phyloP scores from a whole-genome alignment of 2,113 vertebrate genomes.

The Neolamprologus tretocephalus region DNA sequence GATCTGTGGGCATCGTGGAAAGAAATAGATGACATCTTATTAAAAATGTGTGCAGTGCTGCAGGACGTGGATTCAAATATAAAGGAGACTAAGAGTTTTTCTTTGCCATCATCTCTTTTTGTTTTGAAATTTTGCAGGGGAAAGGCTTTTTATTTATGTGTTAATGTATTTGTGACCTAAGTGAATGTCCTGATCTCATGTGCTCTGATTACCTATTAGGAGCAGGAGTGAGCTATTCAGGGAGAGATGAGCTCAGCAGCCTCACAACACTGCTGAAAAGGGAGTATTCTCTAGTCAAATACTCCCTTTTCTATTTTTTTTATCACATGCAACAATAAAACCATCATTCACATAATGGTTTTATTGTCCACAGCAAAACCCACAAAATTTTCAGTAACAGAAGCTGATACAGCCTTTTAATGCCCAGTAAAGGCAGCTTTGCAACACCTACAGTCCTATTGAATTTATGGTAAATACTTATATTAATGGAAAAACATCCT shows the following conservation, averaged over 20 bases:
- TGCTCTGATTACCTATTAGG: background rate
- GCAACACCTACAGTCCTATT: background rate
- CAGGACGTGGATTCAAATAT: background rate
- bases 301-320: background rate
- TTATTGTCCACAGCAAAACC: background rate
- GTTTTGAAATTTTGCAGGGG: background rate
- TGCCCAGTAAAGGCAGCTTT: background rate
- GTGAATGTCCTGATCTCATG: background rate
- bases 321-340: background rate
- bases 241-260: background rate
- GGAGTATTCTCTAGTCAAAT: background rate
- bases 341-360: background rate
- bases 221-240: background rate
- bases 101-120: background rate
- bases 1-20: conserved; percentile 21
- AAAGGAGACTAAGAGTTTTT: background rate
- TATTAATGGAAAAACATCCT: background rate
- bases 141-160: background rate
- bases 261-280: background rate
- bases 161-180: background rate
- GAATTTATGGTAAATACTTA: background rate
- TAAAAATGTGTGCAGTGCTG: conserved; percentile 35
- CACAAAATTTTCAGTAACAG: background rate
- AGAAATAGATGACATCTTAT: conserved; percentile 29
- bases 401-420: background rate